These are phyloP conservation scores for Rambutsinella grinnellia DNA, from an alignment of 2,888 invertebrate species.

Conservation along the genomic window DNA sequence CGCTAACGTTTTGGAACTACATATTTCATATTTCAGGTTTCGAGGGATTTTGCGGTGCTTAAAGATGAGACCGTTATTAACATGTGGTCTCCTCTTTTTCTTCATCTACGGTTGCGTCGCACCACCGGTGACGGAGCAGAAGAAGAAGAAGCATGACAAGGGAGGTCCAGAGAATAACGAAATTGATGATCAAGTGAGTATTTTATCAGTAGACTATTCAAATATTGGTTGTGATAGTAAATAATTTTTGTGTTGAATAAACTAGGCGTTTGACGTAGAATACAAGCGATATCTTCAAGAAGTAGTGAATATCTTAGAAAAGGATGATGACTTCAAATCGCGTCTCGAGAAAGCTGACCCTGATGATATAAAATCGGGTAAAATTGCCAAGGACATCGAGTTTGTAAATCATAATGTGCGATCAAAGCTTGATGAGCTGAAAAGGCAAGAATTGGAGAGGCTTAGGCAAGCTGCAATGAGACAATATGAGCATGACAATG, in stretches of 20 bases:
- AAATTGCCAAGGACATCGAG: slow-evolving; percentile 91
- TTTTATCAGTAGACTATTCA: neutral
- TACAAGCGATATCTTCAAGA: slow-evolving; percentile 92
- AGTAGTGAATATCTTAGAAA: slow-evolving; percentile 90
- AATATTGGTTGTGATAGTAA: neutral
- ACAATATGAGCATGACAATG: slow-evolving; percentile 73
- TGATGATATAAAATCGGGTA: slow-evolving; percentile 89
- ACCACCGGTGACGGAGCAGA: slow-evolving; percentile 65
- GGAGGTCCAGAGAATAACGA: slow-evolving; percentile 61
- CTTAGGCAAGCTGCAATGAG: slow-evolving; percentile 79
- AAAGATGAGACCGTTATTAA: slow-evolving; percentile 26
- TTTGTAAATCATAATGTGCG: slow-evolving; percentile 90
- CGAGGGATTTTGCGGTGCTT: no score
- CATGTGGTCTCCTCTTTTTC: slow-evolving; percentile 41
- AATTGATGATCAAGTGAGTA: slow-evolving; percentile 62
- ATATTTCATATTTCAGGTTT: no score
- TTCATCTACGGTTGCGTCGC: slow-evolving; percentile 61
- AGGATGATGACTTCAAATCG: slow-evolving; percentile 85
- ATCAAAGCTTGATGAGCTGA: slow-evolving; percentile 90
- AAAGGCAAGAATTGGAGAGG: slow-evolving; percentile 87
- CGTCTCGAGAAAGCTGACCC: slow-evolving; percentile 86
- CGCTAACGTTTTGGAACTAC: no score
- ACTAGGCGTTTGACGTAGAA: slow-evolving; percentile 73
- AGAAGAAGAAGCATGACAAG: slow-evolving; percentile 57
- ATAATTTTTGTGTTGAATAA: neutral